Conservation (phyloP, 2,797 vertebrate genomes). For the Bryconaethiops microstoma region DNA sequence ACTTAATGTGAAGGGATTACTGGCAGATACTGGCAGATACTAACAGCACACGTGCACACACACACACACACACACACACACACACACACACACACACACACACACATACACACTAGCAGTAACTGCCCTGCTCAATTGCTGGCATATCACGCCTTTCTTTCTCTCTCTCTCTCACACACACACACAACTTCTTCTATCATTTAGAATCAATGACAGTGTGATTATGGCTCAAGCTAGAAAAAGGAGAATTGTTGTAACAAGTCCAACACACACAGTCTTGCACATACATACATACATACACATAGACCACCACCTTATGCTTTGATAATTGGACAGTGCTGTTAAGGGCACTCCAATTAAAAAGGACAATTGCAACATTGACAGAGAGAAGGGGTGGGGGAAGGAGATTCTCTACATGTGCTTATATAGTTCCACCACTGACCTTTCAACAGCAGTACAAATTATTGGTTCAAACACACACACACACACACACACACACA, state of each 20-base stretch:
- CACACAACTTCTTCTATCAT: constrained; percentile 29
- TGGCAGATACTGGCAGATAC: no score
- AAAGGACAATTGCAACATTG: constrained; percentile 74
- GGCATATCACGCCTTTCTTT: neutral
- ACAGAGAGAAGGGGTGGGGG: constrained; percentile 61
- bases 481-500: no score
- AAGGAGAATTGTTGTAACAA: neutral
- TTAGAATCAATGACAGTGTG: constrained; percentile 3
- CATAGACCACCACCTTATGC: constrained; percentile 29
- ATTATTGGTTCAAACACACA: constrained; percentile 36
- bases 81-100: neutral
- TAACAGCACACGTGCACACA: no score
- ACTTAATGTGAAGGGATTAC: no score
- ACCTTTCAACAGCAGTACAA: constrained; percentile 37
- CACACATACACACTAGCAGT: neutral
- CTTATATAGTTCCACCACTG: constrained; percentile 29
- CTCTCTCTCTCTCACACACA: constrained; percentile 51
- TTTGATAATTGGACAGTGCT: constrained; percentile 64
- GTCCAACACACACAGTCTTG: constrained; percentile 5
- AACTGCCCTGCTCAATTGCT: constrained; percentile 1
- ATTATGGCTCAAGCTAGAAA: neutral
- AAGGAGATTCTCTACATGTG: constrained; percentile 33
- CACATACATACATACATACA: neutral
- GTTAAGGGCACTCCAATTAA: constrained; percentile 79
- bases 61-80: neutral